Evolutionary conservation across 1,140 invertebrate genomes (phyloP).

Genomic region (Steinernema feltiae): DNA sequence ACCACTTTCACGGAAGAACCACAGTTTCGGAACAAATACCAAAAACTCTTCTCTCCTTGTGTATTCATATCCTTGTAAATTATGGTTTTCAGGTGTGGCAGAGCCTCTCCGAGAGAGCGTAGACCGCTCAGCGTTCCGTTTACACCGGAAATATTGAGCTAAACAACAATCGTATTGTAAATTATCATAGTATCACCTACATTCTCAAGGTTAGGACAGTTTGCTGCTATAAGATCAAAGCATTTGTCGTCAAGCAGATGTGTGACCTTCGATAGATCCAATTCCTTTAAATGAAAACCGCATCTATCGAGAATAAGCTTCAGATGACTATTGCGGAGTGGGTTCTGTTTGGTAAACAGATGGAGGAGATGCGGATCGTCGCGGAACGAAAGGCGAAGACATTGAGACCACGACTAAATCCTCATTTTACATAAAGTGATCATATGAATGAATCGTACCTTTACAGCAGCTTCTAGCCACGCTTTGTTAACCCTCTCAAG

Average conservation of each 20-base stretch:
- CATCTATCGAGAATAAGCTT: conserved; percentile 23
- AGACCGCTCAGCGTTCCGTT: conserved; percentile 35
- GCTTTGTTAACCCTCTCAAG: conserved; percentile 51
- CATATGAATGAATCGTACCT: conserved; percentile 26
- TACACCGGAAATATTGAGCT: conserved; percentile 48
- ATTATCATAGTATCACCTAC: conserved; percentile 20
- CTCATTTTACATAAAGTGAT: not conserved
- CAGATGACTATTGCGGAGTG: conserved; percentile 44
- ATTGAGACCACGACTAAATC: conserved; percentile 44
- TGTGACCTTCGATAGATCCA: conserved; percentile 44
- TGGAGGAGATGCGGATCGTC: conserved; percentile 25
- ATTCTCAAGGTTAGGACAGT: conserved; percentile 45
- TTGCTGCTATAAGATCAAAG: conserved; percentile 42
- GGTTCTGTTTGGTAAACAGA: conserved; percentile 41
- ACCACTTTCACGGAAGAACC: conserved; percentile 39
- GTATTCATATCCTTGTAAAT: conserved; percentile 51
- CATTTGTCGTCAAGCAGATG: conserved; percentile 53
- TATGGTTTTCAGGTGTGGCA: conserved; percentile 29
- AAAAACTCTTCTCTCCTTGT: conserved; percentile 47
- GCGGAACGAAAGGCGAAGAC: conserved; percentile 26
- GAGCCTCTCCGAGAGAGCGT: conserved; percentile 33
- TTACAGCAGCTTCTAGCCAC: conserved; percentile 51
- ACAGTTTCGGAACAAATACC: conserved; percentile 49
- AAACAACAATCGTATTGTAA: conserved; percentile 7
- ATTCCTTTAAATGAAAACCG: conserved; percentile 37